Evolutionary conservation across 2,113 vertebrate species (phyloP), one percentile per base, ranked within the genome.

Genomic region (Gambusia affinis): DNA sequence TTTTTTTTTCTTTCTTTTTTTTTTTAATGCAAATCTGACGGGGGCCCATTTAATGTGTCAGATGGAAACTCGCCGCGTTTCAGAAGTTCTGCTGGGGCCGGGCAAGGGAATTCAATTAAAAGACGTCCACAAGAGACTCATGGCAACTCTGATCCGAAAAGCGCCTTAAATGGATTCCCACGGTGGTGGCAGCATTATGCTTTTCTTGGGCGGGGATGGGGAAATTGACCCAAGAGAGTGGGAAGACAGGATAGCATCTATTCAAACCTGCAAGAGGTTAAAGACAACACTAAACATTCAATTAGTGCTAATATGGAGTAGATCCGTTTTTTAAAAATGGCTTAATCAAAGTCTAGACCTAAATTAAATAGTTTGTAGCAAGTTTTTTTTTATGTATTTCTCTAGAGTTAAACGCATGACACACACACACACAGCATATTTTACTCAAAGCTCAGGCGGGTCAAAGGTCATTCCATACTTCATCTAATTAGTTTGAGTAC

Each of bases 21-120:
- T 57, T 22, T 57, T 85, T 89, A 89, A 91, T 90, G 85, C 84
- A 89, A 90, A 89, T 89, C 57, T 70, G 67, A 35, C 61, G 14
- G 33, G 72, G 72, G 47, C 67, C 31, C 61, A 51, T 78, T 84
- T 87, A 85, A 81, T 79, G 70, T 85, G 83, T 91, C 83, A 78
- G 77, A 82, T 85, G 75, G 77, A 73, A 78, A 79, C 72, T 72
- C 7, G 11, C 47, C 70, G 42, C 42, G 68, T 79, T 81, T 80
- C 68, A 66, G 39, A 71, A 71, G 69, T 73, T 73, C 31, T 31
- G 19, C 10, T 37, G 27, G 76, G 57, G 54, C 64, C 8, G 22
- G 24, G 60, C 35, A 72, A 78, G 60, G 60, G 4, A 61, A 30
- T 70, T 44, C 63, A 60, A 77, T 29, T 10, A 51, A 67, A 47